Evolutionary conservation across 2,797 vertebrate genomes (phyloP).

Genomic region (Anas georgica): DNA sequence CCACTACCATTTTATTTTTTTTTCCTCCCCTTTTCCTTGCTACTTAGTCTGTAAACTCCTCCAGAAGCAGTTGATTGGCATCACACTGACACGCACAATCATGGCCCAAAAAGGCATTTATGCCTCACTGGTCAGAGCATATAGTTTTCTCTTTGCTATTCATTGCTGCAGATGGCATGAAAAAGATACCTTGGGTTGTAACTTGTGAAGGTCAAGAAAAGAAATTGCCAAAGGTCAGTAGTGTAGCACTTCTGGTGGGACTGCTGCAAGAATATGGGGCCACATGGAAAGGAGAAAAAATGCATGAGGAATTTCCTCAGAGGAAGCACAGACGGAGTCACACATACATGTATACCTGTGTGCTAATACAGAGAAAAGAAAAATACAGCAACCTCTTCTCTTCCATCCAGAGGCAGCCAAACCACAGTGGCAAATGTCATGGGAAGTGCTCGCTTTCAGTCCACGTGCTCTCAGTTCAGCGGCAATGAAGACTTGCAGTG

Average conservation of each 20-base stretch:
- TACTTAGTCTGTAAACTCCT: not conserved
- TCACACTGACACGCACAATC: not conserved
- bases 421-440: not conserved
- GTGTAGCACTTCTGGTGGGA: not conserved
- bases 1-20: not conserved
- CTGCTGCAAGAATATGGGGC: not conserved
- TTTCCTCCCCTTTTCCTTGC: not conserved
- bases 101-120: not conserved
- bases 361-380: not conserved
- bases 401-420: not conserved
- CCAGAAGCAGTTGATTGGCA: not conserved
- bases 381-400: not conserved
- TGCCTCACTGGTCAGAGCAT: not conserved
- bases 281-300: not conserved
- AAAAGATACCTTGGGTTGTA: not conserved
- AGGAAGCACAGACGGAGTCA: not conserved
- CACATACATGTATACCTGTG: rapidly evolving
- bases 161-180: not conserved
- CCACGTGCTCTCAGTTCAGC: rapidly evolving
- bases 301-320: not conserved
- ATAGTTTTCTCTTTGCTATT: not conserved
- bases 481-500: not conserved
- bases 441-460: not conserved
- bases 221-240: not conserved
- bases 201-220: not conserved